Percentiles rank a stretch among this genome's conserved stretches.
Conservation (phyloP, 1,140 invertebrate genomes). For the Drosophila aff. region DNA sequence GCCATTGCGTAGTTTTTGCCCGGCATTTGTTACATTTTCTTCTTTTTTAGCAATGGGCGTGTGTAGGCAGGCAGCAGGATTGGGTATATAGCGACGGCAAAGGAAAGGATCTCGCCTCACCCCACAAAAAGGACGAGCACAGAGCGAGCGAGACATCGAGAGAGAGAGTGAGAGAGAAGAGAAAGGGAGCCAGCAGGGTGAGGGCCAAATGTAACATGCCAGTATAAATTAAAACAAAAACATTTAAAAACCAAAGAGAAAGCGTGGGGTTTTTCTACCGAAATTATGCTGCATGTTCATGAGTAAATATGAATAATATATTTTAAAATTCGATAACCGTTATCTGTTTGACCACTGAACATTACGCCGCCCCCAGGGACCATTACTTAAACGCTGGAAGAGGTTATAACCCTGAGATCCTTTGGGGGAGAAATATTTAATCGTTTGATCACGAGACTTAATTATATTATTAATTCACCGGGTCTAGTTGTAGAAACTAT, state of each 20-base stretch:
- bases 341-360: slow-evolving; percentile 32
- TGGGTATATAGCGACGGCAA: slow-evolving; percentile 41
- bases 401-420: background rate
- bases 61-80: slow-evolving; percentile 74
- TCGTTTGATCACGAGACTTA: too few relatives aligned
- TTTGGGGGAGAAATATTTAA: background rate
- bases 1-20: slow-evolving; percentile 80
- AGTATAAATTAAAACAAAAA: slow-evolving; percentile 34
- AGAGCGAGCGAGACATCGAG: background rate
- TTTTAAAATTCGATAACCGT: slow-evolving; percentile 39
- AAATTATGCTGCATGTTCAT: slow-evolving; percentile 37
- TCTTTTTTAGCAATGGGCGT: slow-evolving; percentile 79
- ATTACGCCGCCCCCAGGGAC: background rate
- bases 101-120: background rate
- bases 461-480: background rate
- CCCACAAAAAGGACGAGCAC: slow-evolving; percentile 1
- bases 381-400: background rate
- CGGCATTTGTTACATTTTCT: slow-evolving; percentile 64
- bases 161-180: background rate
- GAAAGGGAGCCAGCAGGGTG: background rate
- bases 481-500: background rate
- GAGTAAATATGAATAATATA: slow-evolving; percentile 47
- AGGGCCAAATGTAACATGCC: slow-evolving; percentile 13
- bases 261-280: background rate
- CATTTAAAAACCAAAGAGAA: slow-evolving; percentile 1